Conservation (phyloP, 2,797 vertebrate genomes). For the Etheostoma nigrum region DNA sequence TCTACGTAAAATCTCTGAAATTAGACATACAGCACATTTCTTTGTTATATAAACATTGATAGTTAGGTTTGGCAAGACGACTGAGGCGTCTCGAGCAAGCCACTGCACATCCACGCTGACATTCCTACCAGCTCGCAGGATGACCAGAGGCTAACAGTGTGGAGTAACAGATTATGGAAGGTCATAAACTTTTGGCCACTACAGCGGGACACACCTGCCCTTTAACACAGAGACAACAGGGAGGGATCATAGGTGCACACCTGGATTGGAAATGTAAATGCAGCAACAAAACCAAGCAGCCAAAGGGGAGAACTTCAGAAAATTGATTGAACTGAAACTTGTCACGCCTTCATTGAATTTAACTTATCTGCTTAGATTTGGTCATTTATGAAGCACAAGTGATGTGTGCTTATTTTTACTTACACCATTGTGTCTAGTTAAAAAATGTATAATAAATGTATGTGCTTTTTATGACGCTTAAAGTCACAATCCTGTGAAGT, state of each 20-base stretch:
- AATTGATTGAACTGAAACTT: not conserved
- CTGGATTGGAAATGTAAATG: slow-evolving; percentile 47
- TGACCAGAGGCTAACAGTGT: slow-evolving; percentile 67
- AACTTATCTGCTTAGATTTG: not conserved
- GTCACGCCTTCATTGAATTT: not conserved
- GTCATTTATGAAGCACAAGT: not conserved
- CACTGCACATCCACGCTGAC: slow-evolving; percentile 66
- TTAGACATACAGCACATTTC: not conserved
- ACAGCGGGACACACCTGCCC: slow-evolving; percentile 61
- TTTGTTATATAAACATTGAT: slow-evolving; percentile 18
- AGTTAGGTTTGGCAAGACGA: slow-evolving; percentile 44
- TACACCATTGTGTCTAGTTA: not conserved
- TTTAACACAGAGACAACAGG: slow-evolving; percentile 23
- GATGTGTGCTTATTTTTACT: not conserved
- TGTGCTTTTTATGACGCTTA: not conserved
- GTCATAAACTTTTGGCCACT: slow-evolving; percentile 72
- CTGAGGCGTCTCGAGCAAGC: slow-evolving; percentile 61
- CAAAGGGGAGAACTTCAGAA: not conserved
- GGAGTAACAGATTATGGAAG: slow-evolving; percentile 56
- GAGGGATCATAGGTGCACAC: slow-evolving; percentile 42
- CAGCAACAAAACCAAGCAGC: slow-evolving; percentile 9
- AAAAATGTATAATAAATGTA: too few species aligned
- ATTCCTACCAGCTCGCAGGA: slow-evolving; percentile 71
- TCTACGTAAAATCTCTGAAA: slow-evolving; percentile 10
- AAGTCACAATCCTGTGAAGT: not conserved